A percentile compares a stretch with the other conserved stretches of the same genome.
phyloP scores from a whole-genome alignment of 2,797 vertebrate genomes.

The Trachurus trachurus region DNA sequence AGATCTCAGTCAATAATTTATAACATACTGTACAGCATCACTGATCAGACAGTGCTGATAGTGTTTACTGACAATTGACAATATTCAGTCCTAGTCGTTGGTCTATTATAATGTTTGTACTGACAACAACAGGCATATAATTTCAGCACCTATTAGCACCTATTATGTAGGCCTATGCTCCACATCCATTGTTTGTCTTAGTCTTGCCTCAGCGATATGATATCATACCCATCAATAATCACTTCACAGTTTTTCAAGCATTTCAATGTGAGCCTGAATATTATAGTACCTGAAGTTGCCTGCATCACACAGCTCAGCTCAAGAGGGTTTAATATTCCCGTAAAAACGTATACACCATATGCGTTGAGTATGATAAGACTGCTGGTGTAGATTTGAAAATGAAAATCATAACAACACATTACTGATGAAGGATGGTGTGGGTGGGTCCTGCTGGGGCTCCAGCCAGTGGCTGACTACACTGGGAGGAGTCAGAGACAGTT shows the following conservation, averaged over 20 bases:
- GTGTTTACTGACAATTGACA: neutral
- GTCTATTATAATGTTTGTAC: neutral
- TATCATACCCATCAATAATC: neutral
- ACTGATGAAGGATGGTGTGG: conserved; percentile 28
- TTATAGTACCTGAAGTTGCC: neutral
- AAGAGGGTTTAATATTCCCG: too few relatives aligned
- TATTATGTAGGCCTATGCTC: neutral
- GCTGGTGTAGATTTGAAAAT: conserved; percentile 3
- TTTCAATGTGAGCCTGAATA: neutral
- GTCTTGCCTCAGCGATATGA: neutral
- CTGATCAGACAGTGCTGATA: neutral
- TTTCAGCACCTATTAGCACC: too few relatives aligned
- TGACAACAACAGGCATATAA: neutral
- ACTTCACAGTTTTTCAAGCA: neutral
- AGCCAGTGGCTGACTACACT: conserved; percentile 55
- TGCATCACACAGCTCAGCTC: neutral
- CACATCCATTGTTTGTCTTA: neutral
- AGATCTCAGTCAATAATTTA: neutral
- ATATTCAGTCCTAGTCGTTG: neutral
- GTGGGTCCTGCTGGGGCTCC: conserved; percentile 35
- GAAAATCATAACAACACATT: conserved; percentile 2
- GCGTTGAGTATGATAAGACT: neutral
- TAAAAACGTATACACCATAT: neutral
- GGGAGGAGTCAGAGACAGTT: conserved; percentile 71
- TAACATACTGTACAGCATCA: neutral